Conservation (phyloP, 2,113 vertebrate species). For the Chroicocephalus ridibundus region DNA sequence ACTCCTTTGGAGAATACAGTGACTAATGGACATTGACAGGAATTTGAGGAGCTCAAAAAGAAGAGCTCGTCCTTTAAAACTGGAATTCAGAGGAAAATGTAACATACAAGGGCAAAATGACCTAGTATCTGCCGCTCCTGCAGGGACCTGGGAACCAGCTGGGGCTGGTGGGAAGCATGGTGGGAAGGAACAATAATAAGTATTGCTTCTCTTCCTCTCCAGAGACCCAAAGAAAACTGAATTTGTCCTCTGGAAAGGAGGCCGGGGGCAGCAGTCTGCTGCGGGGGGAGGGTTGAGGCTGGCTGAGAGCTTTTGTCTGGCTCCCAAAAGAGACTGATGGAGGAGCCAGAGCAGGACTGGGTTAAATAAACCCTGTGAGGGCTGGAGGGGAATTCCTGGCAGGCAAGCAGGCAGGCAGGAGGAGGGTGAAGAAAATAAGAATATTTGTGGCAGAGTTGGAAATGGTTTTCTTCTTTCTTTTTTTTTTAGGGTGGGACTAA, state of each 20-base stretch:
- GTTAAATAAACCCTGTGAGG: background rate
- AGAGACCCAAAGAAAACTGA: background rate
- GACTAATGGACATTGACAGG: background rate
- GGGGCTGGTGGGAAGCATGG: background rate
- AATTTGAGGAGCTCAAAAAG: background rate
- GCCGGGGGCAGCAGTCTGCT: background rate
- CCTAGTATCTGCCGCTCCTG: background rate
- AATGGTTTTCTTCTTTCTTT: background rate
- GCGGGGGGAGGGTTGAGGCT: background rate
- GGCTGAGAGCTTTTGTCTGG: background rate
- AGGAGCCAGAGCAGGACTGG: background rate
- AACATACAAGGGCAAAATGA: background rate
- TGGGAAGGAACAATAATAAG: background rate
- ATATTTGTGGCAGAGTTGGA: background rate
- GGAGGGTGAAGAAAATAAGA: background rate
- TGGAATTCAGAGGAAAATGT: background rate
- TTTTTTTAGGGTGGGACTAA: background rate
- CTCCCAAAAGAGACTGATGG: background rate
- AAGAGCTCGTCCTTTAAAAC: background rate
- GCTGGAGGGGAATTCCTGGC: background rate
- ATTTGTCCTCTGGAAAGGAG: slow-evolving; percentile 1
- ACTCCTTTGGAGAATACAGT: background rate
- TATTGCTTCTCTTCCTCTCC: slow-evolving; percentile 14
- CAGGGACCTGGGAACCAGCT: background rate
- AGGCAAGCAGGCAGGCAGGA: background rate